Evolutionary conservation across 2,113 vertebrate species (phyloP).

Genomic region (Lethenteron camtschaticum): DNA sequence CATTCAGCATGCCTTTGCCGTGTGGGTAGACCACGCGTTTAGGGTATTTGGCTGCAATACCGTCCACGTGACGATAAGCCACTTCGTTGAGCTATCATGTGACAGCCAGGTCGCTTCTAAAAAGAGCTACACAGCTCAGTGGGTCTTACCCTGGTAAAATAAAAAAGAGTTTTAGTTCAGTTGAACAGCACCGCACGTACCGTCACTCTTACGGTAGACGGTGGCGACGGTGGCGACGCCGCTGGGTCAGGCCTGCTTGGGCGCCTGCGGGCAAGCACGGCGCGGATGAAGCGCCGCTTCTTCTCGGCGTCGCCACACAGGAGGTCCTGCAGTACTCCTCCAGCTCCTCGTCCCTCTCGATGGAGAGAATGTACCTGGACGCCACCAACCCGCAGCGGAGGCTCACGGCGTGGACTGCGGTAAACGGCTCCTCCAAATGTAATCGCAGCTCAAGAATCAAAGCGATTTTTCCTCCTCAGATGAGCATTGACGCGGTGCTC

Average conservation of each 20-base stretch:
- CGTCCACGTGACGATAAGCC: too few species aligned
- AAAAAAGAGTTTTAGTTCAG: neutral
- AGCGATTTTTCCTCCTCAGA: too few species aligned
- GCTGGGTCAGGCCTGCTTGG: slow-evolving; percentile 15
- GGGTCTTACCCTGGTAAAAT: slow-evolving; percentile 11
- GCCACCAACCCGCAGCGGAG: too few species aligned
- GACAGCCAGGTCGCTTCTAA: too few species aligned
- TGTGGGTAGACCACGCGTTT: too few species aligned
- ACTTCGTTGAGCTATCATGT: too few species aligned
- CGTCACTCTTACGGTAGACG: slow-evolving; percentile 22
- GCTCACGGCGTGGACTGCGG: too few species aligned
- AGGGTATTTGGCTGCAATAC: too few species aligned
- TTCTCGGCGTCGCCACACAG: slow-evolving; percentile 54
- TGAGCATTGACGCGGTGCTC: too few species aligned
- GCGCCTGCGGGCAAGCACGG: slow-evolving; percentile 27
- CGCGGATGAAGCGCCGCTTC: slow-evolving; percentile 51
- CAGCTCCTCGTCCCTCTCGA: slow-evolving; percentile 57
- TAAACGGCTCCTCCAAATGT: too few species aligned
- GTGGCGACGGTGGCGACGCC: neutral
- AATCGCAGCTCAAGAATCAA: too few species aligned
- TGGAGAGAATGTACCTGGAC: slow-evolving; percentile 61
- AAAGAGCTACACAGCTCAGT: neutral
- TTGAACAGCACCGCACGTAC: slow-evolving; percentile 15
- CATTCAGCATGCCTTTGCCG: too few species aligned
- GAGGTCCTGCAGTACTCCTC: slow-evolving; percentile 68